phyloP scores from a whole-genome alignment of 2,113 vertebrate genomes.

The Drymodes brunneopygia region DNA sequence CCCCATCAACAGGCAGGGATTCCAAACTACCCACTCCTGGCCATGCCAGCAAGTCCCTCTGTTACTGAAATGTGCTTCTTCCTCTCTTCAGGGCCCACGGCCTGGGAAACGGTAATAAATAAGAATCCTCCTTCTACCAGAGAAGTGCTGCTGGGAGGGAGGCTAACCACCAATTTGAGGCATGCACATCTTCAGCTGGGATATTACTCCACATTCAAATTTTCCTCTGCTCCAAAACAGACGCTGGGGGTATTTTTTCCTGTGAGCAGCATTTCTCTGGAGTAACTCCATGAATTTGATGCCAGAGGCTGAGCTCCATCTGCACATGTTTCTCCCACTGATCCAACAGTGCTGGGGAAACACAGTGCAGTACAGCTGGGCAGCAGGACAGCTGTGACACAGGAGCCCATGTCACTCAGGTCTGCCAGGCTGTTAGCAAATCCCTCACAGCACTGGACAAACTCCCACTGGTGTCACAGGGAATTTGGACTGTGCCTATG shows the following conservation, averaged over 20 bases:
- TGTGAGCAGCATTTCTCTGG: not conserved
- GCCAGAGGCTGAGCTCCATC: not conserved
- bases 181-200: not conserved
- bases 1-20: not conserved
- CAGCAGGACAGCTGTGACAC: not conserved
- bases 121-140: not conserved
- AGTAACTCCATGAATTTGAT: not conserved
- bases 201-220: not conserved
- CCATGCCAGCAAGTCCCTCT: not conserved
- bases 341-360: not conserved
- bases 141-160: not conserved
- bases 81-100: not conserved
- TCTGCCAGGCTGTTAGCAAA: not conserved
- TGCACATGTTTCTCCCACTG: not conserved
- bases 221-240: not conserved
- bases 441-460: not conserved
- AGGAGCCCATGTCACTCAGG: not conserved
- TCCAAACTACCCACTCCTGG: not conserved
- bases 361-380: not conserved
- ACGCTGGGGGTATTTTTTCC: not conserved
- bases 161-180: not conserved
- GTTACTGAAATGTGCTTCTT: not conserved
- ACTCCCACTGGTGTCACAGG: fast-evolving
- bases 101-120: not conserved
- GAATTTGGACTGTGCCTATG: not conserved